Percentiles rank a stretch among this genome's conserved stretches.
These are phyloP conservation scores for Trematomus loennbergii DNA, from an alignment of 2,113 vertebrate genomes.

Conservation along the genomic window DNA sequence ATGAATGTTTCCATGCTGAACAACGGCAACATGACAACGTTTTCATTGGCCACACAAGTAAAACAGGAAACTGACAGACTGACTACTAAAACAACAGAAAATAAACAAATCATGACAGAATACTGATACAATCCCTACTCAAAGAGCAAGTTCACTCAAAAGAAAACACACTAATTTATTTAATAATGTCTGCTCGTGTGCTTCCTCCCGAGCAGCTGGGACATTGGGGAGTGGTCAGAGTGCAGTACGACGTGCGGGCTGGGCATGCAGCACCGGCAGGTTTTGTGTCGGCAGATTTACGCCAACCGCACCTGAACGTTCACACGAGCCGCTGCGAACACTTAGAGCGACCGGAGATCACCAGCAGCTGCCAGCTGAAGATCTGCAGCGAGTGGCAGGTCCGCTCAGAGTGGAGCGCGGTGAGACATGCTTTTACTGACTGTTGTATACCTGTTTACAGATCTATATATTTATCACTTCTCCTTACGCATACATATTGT, in stretches of 20 bases:
- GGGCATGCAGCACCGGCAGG: slow-evolving; percentile 95
- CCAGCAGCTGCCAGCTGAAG: slow-evolving; percentile 97
- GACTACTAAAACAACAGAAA: too few species aligned
- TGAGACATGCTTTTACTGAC: slow-evolving; percentile 62
- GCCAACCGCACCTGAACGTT: slow-evolving; percentile 94
- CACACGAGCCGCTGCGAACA: slow-evolving; percentile 90
- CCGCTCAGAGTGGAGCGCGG: slow-evolving; percentile 93
- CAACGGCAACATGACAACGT: too few species aligned
- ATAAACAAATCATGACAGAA: background rate
- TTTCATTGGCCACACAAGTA: too few species aligned
- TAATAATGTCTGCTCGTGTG: background rate
- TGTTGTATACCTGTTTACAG: background rate
- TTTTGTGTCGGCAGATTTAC: slow-evolving; percentile 93
- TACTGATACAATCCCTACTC: background rate
- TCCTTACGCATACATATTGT: background rate
- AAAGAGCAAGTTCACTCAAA: background rate
- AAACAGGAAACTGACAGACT: too few species aligned
- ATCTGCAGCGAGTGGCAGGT: slow-evolving; percentile 99
- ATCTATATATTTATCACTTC: background rate
- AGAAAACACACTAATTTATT: background rate
- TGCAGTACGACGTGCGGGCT: slow-evolving; percentile 96
- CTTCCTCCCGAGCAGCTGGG: slow-evolving; percentile 87
- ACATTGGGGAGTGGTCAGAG: slow-evolving; percentile 99
- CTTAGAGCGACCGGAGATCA: slow-evolving; percentile 93
- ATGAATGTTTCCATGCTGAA: too few species aligned